phyloP scores from a whole-genome alignment of 2,113 vertebrate genomes.

The Eudyptes chrysolophus region DNA sequence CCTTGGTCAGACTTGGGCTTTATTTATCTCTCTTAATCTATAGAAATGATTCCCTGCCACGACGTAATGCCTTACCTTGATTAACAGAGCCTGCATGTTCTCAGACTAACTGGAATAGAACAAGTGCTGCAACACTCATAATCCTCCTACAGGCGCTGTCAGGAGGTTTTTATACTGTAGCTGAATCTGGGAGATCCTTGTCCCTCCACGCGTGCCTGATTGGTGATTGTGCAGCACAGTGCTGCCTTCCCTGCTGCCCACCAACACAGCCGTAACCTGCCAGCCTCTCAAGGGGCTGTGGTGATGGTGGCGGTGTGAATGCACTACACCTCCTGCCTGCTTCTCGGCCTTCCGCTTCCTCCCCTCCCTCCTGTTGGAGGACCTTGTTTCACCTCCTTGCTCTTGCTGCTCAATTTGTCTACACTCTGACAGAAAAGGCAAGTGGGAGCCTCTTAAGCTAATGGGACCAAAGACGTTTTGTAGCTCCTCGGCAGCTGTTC shows the following conservation, averaged over 20 bases:
- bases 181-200: not conserved
- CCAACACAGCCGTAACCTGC: rapidly evolving
- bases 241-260: not conserved
- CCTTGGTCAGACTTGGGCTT: not conserved
- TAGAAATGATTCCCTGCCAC: not conserved
- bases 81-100: not conserved
- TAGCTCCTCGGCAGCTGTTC: not conserved
- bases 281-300: rapidly evolving
- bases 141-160: not conserved
- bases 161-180: not conserved
- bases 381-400: not conserved
- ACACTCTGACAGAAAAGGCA: not conserved
- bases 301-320: not conserved
- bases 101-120: not conserved
- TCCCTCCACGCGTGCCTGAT: not conserved
- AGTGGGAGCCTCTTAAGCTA: not conserved
- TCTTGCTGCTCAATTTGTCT: not conserved
- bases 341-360: not conserved
- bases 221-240: not conserved
- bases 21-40: not conserved
- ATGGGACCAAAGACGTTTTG: not conserved
- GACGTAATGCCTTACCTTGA: not conserved
- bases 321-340: not conserved
- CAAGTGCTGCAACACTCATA: not conserved
- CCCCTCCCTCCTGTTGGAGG: not conserved